phyloP scores from a whole-genome alignment of 2,113 vertebrate genomes.

The Calonectris borealis region DNA sequence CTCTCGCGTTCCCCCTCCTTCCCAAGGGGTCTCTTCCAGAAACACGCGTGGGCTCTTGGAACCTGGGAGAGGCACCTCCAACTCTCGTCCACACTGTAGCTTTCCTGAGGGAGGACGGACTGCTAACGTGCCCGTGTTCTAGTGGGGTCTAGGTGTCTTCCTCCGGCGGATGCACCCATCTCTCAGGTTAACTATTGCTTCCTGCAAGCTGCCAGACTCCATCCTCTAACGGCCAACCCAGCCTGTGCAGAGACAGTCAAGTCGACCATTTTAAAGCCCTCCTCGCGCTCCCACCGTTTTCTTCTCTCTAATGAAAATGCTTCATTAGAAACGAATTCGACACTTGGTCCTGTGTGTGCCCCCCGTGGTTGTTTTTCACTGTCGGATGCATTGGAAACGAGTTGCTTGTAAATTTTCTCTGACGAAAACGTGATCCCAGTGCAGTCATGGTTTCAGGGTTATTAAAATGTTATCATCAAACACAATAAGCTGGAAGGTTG shows the following conservation, averaged over 20 bases:
- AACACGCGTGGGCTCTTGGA: not conserved
- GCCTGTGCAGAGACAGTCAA: not conserved
- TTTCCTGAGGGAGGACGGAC: not conserved
- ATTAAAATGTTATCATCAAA: slow-evolving; percentile 6
- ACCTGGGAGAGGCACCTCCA: not conserved
- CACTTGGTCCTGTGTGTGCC: not conserved
- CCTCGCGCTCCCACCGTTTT: not conserved
- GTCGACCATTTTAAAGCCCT: not conserved
- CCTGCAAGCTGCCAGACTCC: not conserved
- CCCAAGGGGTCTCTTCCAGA: not conserved
- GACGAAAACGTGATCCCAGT: not conserved
- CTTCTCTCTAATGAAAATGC: not conserved
- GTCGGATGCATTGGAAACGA: not conserved
- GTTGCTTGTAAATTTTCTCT: slow-evolving; percentile 6
- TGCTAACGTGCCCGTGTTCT: not conserved
- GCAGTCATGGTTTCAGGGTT: slow-evolving; percentile 19
- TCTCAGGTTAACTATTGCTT: not conserved
- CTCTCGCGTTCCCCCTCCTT: not conserved
- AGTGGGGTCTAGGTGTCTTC: not conserved
- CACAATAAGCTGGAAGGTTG: not conserved
- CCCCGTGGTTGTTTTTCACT: not conserved
- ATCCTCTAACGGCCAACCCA: not conserved
- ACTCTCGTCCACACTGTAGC: not conserved
- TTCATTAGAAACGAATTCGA: not conserved
- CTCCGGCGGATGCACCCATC: not conserved